A percentile compares a stretch with the other conserved stretches of the same genome.
phyloP scores from a whole-genome alignment of 2,888 invertebrate species.

The Geophilus truncorum region DNA sequence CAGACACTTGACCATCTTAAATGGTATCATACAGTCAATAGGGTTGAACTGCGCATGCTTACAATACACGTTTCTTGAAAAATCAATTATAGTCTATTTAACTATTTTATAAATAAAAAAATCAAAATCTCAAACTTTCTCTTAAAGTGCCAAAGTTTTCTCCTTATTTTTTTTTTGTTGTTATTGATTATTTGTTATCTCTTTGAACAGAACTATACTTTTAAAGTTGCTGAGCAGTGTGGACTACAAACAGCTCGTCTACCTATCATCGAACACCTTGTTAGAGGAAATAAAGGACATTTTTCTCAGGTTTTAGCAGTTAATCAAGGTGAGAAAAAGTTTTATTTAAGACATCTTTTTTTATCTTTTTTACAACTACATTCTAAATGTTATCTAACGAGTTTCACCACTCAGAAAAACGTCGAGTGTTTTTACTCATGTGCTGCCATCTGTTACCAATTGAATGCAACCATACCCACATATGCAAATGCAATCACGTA shows the following conservation, averaged over 20 bases:
- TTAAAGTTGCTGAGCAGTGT: background rate
- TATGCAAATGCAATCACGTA: background rate
- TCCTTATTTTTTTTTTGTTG: background rate
- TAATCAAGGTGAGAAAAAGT: constrained; percentile 25
- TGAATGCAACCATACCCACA: background rate
- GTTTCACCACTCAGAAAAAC: background rate
- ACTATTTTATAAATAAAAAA: no score
- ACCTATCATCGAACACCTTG: background rate
- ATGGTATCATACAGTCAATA: no score
- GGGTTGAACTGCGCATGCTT: no score
- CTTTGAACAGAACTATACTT: background rate
- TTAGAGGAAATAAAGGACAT: background rate
- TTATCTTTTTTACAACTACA: background rate
- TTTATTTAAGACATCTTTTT: background rate
- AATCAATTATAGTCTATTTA: no score
- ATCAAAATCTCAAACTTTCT: no score
- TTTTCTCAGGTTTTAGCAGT: constrained; percentile 2
- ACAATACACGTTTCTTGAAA: no score
- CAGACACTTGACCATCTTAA: no score
- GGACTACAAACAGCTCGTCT: background rate
- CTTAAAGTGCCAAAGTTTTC: no score
- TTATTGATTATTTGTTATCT: no score
- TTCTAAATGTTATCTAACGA: background rate
- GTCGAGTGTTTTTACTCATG: background rate
- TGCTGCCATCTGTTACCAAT: background rate